These are phyloP conservation scores for Apaloderma vittatum DNA, from an alignment of 2,113 vertebrate species.

Conservation along the genomic window DNA sequence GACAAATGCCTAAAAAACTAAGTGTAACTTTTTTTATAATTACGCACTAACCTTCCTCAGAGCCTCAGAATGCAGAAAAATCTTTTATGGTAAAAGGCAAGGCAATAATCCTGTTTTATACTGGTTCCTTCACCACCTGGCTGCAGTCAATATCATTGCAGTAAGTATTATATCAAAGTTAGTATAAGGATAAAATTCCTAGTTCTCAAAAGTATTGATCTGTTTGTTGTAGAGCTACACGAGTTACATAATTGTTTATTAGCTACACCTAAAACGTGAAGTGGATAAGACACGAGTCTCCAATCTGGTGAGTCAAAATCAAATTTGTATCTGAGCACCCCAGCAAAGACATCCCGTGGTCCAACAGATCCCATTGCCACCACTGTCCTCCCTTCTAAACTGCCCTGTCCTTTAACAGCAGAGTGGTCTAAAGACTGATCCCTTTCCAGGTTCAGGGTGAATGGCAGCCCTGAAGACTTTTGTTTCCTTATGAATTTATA, in stretches of 20 bases:
- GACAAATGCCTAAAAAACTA: not conserved
- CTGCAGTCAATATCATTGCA: conserved; percentile 41
- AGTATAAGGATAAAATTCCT: conserved; percentile 17
- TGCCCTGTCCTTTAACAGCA: not conserved
- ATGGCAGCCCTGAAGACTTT: not conserved
- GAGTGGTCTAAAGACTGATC: not conserved
- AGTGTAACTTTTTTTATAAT: not conserved
- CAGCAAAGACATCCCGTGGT: not conserved
- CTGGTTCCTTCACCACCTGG: conserved; percentile 41
- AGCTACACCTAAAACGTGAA: not conserved
- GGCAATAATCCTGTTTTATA: not conserved
- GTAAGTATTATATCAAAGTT: conserved; percentile 47
- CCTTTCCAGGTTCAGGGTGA: not conserved
- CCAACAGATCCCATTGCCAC: not conserved
- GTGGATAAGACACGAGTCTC: not conserved
- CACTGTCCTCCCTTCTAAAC: not conserved
- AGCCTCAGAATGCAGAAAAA: conserved; percentile 6
- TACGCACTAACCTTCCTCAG: not conserved
- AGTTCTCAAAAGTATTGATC: conserved; percentile 23
- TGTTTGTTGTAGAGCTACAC: conserved; percentile 30
- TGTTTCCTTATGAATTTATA: not conserved
- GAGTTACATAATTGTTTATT: conserved; percentile 19
- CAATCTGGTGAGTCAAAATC: not conserved
- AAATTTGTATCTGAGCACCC: not conserved
- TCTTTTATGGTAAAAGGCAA: conserved; percentile 25